Evolutionary conservation across 2,888 invertebrate genomes (phyloP).

Genomic region (Hyposoter didymator): DNA sequence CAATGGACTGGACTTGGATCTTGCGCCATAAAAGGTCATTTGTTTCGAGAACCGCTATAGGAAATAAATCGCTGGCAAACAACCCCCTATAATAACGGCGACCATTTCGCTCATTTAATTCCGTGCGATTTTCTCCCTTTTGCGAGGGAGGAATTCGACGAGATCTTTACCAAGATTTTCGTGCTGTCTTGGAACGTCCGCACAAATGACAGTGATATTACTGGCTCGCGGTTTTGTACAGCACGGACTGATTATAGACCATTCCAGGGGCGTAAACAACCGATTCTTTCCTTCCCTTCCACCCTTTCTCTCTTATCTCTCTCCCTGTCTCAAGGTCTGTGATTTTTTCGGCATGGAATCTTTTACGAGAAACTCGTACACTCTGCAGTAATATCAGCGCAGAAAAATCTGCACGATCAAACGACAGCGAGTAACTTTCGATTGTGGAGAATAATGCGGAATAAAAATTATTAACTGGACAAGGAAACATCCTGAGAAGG

Average conservation of each 20-base stretch:
- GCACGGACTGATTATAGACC: slow-evolving; percentile 81
- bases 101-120: slow-evolving; percentile 79
- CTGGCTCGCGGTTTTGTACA: slow-evolving; percentile 81
- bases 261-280: slow-evolving; percentile 82
- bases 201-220: slow-evolving; percentile 82
- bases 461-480: neutral
- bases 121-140: slow-evolving; percentile 71
- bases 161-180: slow-evolving; percentile 58
- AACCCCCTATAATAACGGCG: slow-evolving; percentile 73
- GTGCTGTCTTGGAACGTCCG: slow-evolving; percentile 69
- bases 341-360: slow-evolving; percentile 24
- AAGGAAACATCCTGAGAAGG: neutral
- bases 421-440: neutral
- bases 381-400: slow-evolving; percentile 15
- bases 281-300: slow-evolving; percentile 61
- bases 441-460: neutral
- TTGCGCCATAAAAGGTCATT: slow-evolving; percentile 23
- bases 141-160: slow-evolving; percentile 75
- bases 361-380: slow-evolving; percentile 16
- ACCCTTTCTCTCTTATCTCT: slow-evolving; percentile 60
- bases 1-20: neutral
- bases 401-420: neutral
- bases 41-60: neutral
- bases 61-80: slow-evolving; percentile 40
- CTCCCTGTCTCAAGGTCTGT: slow-evolving; percentile 28